Conservation (phyloP, 2,113 vertebrate species). For the Tympanuchus pallidicinctus region DNA sequence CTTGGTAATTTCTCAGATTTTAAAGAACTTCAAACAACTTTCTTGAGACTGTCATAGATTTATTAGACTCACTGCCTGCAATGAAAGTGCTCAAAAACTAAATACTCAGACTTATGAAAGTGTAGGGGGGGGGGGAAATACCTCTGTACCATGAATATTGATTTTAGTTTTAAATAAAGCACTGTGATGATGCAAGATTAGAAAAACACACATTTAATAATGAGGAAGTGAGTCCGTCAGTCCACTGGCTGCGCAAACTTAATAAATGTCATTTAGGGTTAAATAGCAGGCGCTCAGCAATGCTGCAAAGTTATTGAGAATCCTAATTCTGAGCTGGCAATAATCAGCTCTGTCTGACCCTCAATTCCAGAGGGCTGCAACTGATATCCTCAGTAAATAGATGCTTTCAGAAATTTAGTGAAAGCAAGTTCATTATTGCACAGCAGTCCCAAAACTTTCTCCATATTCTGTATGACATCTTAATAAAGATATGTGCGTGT, state of each 20-base stretch:
- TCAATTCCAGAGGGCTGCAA: conserved; percentile 49
- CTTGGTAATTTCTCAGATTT: not conserved
- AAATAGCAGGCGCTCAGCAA: conserved; percentile 46
- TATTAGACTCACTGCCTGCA: conserved; percentile 10
- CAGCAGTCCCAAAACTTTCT: conserved; percentile 51
- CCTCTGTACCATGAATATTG: conserved; percentile 41
- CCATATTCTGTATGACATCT: not conserved
- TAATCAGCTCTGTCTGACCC: conserved; percentile 65
- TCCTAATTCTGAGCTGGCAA: conserved; percentile 24
- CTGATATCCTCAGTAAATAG: conserved; percentile 67
- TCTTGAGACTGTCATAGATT: not conserved
- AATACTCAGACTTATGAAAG: conserved; percentile 43
- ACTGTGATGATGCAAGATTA: conserved; percentile 54
- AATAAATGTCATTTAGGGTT: conserved; percentile 69
- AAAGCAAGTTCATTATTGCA: conserved; percentile 25
- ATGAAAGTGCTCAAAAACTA: conserved; percentile 37
- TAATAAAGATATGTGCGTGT: not conserved
- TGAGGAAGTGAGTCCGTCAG: conserved; percentile 27
- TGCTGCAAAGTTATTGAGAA: conserved; percentile 62
- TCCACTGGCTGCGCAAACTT: conserved; percentile 36
- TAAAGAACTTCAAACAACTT: conserved; percentile 17
- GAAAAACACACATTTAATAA: conserved; percentile 47
- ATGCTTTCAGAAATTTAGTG: conserved; percentile 61
- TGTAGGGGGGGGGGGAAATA: not conserved
- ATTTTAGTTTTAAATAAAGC: conserved; percentile 61